Base-by-base conservation (phyloP, 2,113 vertebrate species). In the Scalopus aquaticus region DNA sequence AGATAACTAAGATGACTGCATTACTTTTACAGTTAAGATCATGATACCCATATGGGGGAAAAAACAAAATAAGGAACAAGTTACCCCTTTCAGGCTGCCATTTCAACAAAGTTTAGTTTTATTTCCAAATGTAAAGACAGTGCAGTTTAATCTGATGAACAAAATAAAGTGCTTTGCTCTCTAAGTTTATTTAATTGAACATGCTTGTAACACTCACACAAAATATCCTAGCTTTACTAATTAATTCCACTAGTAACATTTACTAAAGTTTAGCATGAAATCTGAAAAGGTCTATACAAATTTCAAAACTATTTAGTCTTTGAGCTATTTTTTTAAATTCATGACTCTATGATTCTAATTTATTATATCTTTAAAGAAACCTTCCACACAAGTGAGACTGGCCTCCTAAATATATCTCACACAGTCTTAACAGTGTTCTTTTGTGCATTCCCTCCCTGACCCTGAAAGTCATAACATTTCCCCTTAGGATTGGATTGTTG, bases 201-300 rank as follows among this genome's bases (percentile, higher is more conserved):
- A 37, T 58, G n/a, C 5, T 72, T 30, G 2, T 35, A 46, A 5
- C 44, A 60, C 19, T 94, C 6, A 88, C 51, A 76, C 24, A 90
- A 84, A 67, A 20, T 62, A 80, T 16, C 4, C 20, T 65, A 44
- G 37, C 89, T 93, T 86, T 72, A 78, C 42, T 73, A 12, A 86
- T 85, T 82, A 74, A 86, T 93, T 95, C 51, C 58, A 79, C 44
- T 93, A 89, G 24, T 69, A 5, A 73, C 86, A 94, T 67, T 90
- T 65, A 80, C 37, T 70, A 35, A 88, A 70, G n/a, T 69, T 95
- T 69, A 82, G 37, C 49, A 56, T 44, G n/a, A 69, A 93, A 70
- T 69, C 46, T 64, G n/a, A 94, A 96, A 88, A 37, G 7, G 2
- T 44, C 42, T 91, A 44, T 58, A 78, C 28, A 72, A 72, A 37